Conservation (phyloP, 2,797 vertebrate species). For the Atherinosoma microstoma region DNA sequence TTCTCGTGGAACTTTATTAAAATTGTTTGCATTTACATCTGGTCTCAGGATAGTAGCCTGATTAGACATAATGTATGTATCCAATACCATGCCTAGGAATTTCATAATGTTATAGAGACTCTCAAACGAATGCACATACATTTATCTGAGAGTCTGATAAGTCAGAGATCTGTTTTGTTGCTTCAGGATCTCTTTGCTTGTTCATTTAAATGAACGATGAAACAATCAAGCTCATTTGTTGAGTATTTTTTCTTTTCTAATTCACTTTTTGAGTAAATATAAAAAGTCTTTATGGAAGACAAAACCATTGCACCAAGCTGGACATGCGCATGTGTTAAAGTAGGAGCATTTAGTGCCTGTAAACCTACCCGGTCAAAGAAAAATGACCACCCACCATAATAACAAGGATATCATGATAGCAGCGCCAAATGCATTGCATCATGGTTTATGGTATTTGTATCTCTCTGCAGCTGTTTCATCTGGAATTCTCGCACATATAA, state of each 20-base stretch:
- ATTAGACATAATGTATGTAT: not conserved
- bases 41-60: not conserved
- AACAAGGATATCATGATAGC: conserved; percentile 14
- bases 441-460: conserved; percentile 15
- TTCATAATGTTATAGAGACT: not conserved
- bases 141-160: not conserved
- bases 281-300: not conserved
- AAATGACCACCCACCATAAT: no score
- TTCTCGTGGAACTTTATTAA: not conserved
- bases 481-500: not conserved
- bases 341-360: not conserved
- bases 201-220: not conserved
- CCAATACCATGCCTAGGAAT: not conserved
- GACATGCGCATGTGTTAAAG: not conserved
- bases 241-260: conserved; percentile 3
- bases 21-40: not conserved
- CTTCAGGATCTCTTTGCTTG: not conserved
- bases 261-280: not conserved
- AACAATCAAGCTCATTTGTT: not conserved
- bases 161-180: not conserved
- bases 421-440: conserved; percentile 26
- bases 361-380: no score
- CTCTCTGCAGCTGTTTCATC: conserved; percentile 18
- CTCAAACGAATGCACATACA: not conserved
- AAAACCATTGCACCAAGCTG: not conserved